Evolutionary conservation across 2,888 invertebrate species (phyloP).

Genomic region (Drosophila kuntzei): DNA sequence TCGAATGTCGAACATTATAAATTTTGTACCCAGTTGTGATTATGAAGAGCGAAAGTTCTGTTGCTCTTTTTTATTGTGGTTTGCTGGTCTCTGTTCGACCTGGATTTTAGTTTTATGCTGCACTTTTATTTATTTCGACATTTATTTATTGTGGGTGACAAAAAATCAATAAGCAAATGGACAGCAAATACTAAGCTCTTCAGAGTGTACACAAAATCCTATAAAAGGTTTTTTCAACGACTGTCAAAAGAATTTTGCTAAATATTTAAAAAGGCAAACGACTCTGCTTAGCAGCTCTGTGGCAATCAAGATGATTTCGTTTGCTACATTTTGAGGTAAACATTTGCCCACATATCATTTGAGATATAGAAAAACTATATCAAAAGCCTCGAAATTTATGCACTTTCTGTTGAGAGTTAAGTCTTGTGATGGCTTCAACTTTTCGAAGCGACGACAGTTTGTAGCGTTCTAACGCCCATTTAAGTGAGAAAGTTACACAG

Average conservation of each 20-base stretch:
- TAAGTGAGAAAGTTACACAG: slow-evolving; percentile 72
- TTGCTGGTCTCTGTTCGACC: slow-evolving; percentile 51
- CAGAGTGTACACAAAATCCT: slow-evolving; percentile 51
- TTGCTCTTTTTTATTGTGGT: slow-evolving; percentile 19
- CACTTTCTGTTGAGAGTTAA: slow-evolving; percentile 6
- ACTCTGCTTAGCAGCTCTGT: slow-evolving; percentile 15
- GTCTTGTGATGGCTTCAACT: slow-evolving; percentile 26
- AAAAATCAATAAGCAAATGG: slow-evolving; percentile 57
- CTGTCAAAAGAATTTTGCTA: slow-evolving; percentile 31
- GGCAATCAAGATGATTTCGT: slow-evolving; percentile 12
- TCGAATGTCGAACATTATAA: slow-evolving; percentile 45
- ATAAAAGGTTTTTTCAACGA: slow-evolving; percentile 52
- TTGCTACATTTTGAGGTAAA: slow-evolving; percentile 5
- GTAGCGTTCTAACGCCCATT: slow-evolving; percentile 65
- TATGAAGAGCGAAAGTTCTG: slow-evolving; percentile 24
- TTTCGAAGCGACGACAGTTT: slow-evolving; percentile 41
- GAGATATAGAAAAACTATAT: background rate
- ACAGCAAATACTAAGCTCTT: slow-evolving; percentile 53
- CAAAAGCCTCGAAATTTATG: slow-evolving; percentile 12
- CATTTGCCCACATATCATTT: slow-evolving; percentile 14
- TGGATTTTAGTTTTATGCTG: slow-evolving; percentile 58
- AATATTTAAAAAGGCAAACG: slow-evolving; percentile 59
- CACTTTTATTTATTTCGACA: slow-evolving; percentile 74
- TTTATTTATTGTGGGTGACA: slow-evolving; percentile 19
- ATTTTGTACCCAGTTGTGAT: slow-evolving; percentile 33